Percentiles rank a stretch among this genome's conserved stretches.
phyloP scores from a whole-genome alignment of 1,140 invertebrate genomes.

The Mylabris phalerata region DNA sequence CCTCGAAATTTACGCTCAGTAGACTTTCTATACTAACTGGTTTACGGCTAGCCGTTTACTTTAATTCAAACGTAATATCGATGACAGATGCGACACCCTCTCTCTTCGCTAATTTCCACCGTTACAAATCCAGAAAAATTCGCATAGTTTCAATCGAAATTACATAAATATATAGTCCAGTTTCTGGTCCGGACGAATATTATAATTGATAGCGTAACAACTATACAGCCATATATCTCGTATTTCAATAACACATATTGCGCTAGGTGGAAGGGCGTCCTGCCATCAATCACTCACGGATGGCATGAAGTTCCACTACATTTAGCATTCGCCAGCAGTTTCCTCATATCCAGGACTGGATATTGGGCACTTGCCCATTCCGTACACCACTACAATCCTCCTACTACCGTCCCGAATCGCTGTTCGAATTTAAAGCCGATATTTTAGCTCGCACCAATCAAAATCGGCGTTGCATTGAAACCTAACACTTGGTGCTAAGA shows the following conservation, averaged over 20 bases:
- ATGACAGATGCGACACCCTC: slow-evolving; percentile 36
- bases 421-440: too few species aligned
- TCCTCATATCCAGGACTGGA: slow-evolving; percentile 21
- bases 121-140: too few species aligned
- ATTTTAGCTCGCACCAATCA: too few species aligned
- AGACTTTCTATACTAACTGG: slow-evolving; percentile 39
- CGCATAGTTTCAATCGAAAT: too few species aligned
- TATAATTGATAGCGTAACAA: slow-evolving; percentile 17
- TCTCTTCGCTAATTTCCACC: too few species aligned
- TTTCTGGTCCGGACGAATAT: slow-evolving; percentile 16
- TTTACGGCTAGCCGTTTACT: slow-evolving; percentile 38
- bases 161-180: too few species aligned
- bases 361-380: slow-evolving; percentile 9
- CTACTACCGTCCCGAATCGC: too few species aligned
- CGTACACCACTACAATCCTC: not conserved
- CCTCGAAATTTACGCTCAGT: slow-evolving; percentile 31
- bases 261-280: slow-evolving; percentile 39
- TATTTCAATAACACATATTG: slow-evolving; percentile 44
- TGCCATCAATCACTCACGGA: slow-evolving; percentile 42
- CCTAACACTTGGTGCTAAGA: too few species aligned
- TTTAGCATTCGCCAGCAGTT: slow-evolving; percentile 40
- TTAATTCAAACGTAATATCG: slow-evolving; percentile 36
- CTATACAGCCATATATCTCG: slow-evolving; percentile 18
- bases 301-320: slow-evolving; percentile 43
- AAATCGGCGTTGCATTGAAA: too few species aligned